Evolutionary conservation across 64 coral and sea anemone genomes (phyloP), one percentile per base, ranked within the genome.

Genomic region (Montipora capricornis): DNA sequence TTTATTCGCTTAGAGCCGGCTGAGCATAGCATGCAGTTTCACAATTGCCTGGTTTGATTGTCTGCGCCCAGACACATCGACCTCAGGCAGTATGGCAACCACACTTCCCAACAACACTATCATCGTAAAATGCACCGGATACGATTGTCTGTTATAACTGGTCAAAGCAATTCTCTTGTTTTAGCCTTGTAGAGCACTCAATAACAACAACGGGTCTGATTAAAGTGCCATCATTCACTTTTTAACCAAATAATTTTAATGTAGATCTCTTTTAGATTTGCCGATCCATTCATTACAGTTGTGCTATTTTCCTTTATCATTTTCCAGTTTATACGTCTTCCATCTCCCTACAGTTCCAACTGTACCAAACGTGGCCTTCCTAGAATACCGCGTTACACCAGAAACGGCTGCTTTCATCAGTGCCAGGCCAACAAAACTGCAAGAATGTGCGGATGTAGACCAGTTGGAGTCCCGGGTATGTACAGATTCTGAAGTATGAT

Each of bases 361-460:
- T 93, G 92, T n/a, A 87, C 83, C 1, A 20, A 59, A 8, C 78
- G 50, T 15, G 45, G 47, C 45, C 92, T 93, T 17, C 74, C 83
- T 79, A 17, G 20, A 16, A 88, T 58, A 49, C 58, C 74, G 14
- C 59, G 87, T 22, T 93, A 93, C 76, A 80, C 55, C 8, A 79
- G 68, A 57, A 47, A 88, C 15, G 44, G 46, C 52, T 93, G 92
- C 52, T 48, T 92, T 16, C 8, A 2, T 1, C 80, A 92, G 44
- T 92, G 90, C 8, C 19, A 20, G 50, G 82, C 74, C 45, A 82
- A 92, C 19, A 60, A 4, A 1, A 76, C 57, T 4, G 44, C 52
- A 45, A 9, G 62, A 24, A 59, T 16, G 7, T 92, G 90, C 61
- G 81, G 90, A 26, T 92, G 90, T 4, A 75, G 81, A 66, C 6